phyloP scores from a whole-genome alignment of 2,797 vertebrate species.

The Crocidura indochinensis region DNA sequence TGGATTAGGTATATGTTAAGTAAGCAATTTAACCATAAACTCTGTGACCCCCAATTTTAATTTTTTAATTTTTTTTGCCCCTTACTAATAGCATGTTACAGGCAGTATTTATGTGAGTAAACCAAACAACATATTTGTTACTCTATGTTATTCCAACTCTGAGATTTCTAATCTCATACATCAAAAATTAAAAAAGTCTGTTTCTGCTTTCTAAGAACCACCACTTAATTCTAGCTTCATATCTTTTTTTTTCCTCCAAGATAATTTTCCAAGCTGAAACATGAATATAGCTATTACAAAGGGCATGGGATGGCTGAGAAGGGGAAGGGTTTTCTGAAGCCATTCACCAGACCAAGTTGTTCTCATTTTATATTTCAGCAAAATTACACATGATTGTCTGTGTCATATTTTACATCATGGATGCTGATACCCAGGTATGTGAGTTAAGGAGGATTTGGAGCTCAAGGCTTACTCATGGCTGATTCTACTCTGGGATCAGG shows the following conservation, averaged over 20 bases:
- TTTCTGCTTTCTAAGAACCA: constrained; percentile 36
- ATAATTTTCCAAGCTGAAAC: constrained; percentile 29
- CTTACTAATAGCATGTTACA: no score
- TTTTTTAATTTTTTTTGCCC: no score
- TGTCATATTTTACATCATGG: no score
- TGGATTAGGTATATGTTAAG: no score
- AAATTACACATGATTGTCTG: constrained; percentile 6
- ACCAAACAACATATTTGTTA: constrained; percentile 13
- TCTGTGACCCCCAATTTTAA: no score
- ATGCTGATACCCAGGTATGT: background rate
- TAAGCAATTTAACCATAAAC: no score
- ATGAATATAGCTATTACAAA: background rate
- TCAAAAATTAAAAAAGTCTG: constrained; percentile 15
- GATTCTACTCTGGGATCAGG: no score
- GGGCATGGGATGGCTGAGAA: background rate
- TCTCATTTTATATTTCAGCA: background rate
- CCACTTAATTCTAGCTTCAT: background rate
- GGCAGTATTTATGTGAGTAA: background rate
- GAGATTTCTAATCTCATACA: background rate
- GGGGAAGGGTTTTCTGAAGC: no score
- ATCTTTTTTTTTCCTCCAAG: constrained; percentile 10
- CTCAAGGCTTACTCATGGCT: no score
- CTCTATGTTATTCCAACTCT: background rate
- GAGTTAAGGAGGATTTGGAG: background rate
- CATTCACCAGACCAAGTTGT: background rate